A percentile compares a stretch with the other conserved stretches of the same genome.
Conservation (phyloP, 2,797 vertebrate genomes). For the Argya squamiceps region DNA sequence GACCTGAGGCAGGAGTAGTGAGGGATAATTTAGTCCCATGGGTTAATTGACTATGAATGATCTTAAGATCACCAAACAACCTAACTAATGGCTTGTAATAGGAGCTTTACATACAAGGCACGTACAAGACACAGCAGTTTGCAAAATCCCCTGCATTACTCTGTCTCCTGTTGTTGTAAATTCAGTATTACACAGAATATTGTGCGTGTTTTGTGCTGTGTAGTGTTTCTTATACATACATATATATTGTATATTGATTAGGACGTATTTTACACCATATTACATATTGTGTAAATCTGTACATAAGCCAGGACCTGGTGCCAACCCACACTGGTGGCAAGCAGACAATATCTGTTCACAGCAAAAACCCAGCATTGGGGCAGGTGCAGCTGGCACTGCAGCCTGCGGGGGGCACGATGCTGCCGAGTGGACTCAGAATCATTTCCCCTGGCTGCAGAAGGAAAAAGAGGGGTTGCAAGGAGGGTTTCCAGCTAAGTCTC, state of each 20-base stretch:
- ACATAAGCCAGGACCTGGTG: not conserved
- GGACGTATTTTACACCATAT: not conserved
- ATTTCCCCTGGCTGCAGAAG: not conserved
- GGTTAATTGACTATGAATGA: conserved; percentile 63
- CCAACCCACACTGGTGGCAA: not conserved
- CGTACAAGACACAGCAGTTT: not conserved
- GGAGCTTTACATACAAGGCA: not conserved
- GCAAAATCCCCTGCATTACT: not conserved
- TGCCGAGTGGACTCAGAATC: not conserved
- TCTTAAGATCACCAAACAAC: conserved; percentile 20
- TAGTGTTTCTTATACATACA: not conserved
- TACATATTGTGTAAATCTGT: not conserved
- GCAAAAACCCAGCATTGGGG: not conserved
- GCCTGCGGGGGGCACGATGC: fast-evolving
- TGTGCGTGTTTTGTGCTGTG: fast-evolving
- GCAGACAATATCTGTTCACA: fast-evolving
- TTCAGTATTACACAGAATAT: not conserved
- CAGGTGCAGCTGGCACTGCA: not conserved
- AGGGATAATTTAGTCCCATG: conserved; percentile 53
- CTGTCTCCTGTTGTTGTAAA: not conserved
- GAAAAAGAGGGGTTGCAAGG: fast-evolving
- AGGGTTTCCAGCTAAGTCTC: not conserved
- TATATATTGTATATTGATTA: fast-evolving
- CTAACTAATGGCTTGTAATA: conserved; percentile 2
- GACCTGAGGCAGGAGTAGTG: not conserved